Evolutionary conservation across 1,140 invertebrate genomes (phyloP).

Genomic region (Oreohelix idahoensis): DNA sequence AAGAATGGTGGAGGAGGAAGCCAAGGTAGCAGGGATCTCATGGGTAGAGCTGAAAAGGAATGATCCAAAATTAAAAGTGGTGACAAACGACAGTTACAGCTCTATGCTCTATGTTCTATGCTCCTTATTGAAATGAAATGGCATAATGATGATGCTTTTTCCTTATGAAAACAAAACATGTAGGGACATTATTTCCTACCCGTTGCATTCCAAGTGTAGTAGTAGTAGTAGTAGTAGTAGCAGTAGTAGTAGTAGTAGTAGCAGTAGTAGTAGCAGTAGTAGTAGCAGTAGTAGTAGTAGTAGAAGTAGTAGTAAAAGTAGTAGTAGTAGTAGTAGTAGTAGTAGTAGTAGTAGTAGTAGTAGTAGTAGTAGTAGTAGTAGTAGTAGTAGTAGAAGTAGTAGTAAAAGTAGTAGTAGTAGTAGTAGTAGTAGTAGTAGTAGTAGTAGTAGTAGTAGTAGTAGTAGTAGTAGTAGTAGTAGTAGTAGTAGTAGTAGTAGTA

Average conservation of each 20-base stretch:
- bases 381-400: neutral
- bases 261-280: neutral
- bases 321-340: slow-evolving; percentile 1
- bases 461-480: neutral
- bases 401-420: neutral
- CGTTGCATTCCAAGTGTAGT: no score
- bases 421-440: neutral
- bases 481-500: neutral
- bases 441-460: neutral
- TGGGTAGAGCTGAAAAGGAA: no score
- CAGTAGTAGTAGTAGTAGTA: slow-evolving; percentile 6
- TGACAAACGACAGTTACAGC: no score
- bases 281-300: slow-evolving; percentile 6
- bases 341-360: neutral
- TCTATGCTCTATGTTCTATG: no score
- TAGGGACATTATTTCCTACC: no score
- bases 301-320: neutral
- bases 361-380: slow-evolving; percentile 13
- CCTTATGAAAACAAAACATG: no score
- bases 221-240: slow-evolving; percentile 7
- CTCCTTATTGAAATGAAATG: no score
- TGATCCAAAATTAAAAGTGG: no score
- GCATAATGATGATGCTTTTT: no score
- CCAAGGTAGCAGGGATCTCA: no score
- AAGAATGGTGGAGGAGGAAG: no score